Evolutionary conservation across 2,888 invertebrate genomes (phyloP), one percentile per base, ranked within the genome.

Genomic region (Tipula confusa): DNA sequence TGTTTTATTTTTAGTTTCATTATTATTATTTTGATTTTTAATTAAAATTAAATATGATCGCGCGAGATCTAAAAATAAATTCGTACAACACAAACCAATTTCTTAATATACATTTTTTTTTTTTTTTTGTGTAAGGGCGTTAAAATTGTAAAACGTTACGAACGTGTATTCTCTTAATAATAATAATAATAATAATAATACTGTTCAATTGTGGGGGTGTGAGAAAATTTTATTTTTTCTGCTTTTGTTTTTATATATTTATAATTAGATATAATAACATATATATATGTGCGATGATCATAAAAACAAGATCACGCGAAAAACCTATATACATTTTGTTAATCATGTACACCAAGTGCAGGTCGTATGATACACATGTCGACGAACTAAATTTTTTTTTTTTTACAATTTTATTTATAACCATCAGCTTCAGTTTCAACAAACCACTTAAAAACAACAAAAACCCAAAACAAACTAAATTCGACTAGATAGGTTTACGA

Each of bases 1-100:
- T 64, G 24, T 64, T 24, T 43, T n/a, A n/a, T n/a, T 33, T 38
- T 24, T 64, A 64, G 64, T 64, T 64, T 64, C 24, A 43, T 43
- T 43, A 43, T 64, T 64, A 64, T 64, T 64, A 64, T 64, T 64
- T 64, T 64, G 64, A 64, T 64, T 64, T 64, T 64, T 64, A 64
- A 64, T 64, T 64, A 64, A 64, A 64, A 48, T 18, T 18, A 48
- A 48, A 64, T 24, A 64, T 64, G 64, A 64, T 64, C 64, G 64
- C 64, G 64, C 64, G 64, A 64, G 64, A 64, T 64, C 24, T 64
- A 64, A 64, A 64, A 24, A 64, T 64, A 64, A 24, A 64, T 9
- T n/a, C 24, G 64, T 64, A 24, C 24, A 36, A 43, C 11, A 43
- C 5, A 43, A 15, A 43, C 43, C 43, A 43, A 43, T 43, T 33